Evolutionary conservation across 2,888 invertebrate species (phyloP).

Genomic region (Scotopteryx bipunctaria): DNA sequence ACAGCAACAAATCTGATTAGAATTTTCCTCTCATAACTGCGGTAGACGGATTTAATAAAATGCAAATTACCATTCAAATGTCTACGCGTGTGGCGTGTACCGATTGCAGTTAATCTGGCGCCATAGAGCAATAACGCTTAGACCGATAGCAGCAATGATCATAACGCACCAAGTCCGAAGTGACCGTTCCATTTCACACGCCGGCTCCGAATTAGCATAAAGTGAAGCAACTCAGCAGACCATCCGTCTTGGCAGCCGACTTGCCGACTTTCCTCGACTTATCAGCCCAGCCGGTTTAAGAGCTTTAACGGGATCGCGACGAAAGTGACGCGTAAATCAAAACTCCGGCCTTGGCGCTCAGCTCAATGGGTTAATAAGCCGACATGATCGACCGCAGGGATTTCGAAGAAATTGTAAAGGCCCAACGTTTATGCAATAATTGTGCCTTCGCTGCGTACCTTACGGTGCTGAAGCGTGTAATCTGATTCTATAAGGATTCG

Average conservation of each 20-base stretch:
- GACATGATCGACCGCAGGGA: constrained; percentile 51
- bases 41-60: constrained; percentile 26
- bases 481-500: constrained; percentile 67
- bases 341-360: constrained; percentile 59
- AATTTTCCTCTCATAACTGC: constrained; percentile 16
- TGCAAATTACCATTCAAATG: constrained; percentile 25
- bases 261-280: constrained; percentile 68
- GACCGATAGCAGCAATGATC: constrained; percentile 13
- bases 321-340: constrained; percentile 77
- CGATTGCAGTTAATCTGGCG: constrained; percentile 28
- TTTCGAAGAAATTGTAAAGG: constrained; percentile 38
- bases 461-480: constrained; percentile 44
- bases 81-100: constrained; percentile 24
- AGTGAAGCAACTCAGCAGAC: constrained; percentile 57
- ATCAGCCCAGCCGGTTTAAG: constrained; percentile 60
- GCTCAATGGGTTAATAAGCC: constrained; percentile 46
- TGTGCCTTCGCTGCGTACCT: constrained; percentile 14
- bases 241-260: constrained; percentile 70
- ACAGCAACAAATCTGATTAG: constrained; percentile 4
- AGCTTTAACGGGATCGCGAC: constrained; percentile 72
- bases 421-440: constrained; percentile 27
- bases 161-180: constrained; percentile 40
- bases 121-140: constrained; percentile 24
- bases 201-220: constrained; percentile 58
- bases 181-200: constrained; percentile 65